Evolutionary conservation across 2,888 invertebrate genomes (phyloP).

Genomic region (Chelonus formosanus): DNA sequence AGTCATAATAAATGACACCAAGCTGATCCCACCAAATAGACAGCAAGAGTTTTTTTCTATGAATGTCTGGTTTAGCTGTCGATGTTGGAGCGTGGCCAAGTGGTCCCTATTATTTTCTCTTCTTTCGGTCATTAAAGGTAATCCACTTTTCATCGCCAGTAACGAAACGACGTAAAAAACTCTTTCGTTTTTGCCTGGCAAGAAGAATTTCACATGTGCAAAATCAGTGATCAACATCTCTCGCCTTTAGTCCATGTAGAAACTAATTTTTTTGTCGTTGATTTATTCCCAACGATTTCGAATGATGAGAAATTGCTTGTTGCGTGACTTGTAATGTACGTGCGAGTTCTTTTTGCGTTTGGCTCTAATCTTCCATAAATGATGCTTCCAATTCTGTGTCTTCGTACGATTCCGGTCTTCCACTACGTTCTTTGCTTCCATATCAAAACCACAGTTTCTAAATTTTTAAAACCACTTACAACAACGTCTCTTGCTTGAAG

Average conservation of each 20-base stretch:
- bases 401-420: conserved; percentile 35
- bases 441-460: conserved; percentile 24
- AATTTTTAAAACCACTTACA: conserved; percentile 35
- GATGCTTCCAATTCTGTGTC: conserved; percentile 35
- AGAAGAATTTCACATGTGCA: too few species aligned
- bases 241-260: too few species aligned
- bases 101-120: too few species aligned
- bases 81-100: too few species aligned
- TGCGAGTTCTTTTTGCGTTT: conserved; percentile 33
- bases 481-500: not conserved
- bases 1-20: conserved; percentile 38
- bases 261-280: conserved; percentile 43
- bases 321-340: conserved; percentile 37
- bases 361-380: conserved; percentile 37
- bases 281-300: conserved; percentile 46
- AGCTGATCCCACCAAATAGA: conserved; percentile 42
- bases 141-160: too few species aligned
- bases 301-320: conserved; percentile 42
- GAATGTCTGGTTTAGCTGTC: conserved; percentile 41
- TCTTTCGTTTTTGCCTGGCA: too few species aligned
- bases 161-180: too few species aligned
- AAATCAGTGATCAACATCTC: too few species aligned
- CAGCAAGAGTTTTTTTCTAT: conserved; percentile 42
- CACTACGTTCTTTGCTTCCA: conserved; percentile 35
- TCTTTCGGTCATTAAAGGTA: too few species aligned